These are phyloP conservation scores for Microcebus griseorufus DNA, from an alignment of 2,113 vertebrate genomes.

Conservation along the genomic window DNA sequence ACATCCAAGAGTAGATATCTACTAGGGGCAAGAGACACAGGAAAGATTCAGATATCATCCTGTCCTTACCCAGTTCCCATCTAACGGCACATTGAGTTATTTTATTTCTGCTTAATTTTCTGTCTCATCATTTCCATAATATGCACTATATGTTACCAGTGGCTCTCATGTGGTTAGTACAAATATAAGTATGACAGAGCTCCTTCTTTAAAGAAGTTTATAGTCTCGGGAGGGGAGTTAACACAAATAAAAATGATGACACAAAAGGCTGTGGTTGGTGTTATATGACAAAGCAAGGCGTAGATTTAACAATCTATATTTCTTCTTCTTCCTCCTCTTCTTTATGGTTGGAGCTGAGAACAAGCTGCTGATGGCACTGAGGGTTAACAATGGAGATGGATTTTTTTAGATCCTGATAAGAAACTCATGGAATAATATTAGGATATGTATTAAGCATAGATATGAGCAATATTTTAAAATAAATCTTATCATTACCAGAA, in stretches of 20 bases:
- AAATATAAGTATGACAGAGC: not conserved
- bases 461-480: not conserved
- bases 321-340: not conserved
- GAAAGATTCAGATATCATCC: not conserved
- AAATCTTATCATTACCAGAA: not conserved
- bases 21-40: not conserved
- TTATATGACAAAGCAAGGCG: not conserved
- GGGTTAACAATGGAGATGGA: not conserved
- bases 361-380: not conserved
- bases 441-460: not conserved
- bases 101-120: not conserved
- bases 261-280: not conserved
- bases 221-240: not conserved
- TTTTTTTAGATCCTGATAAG: not conserved
- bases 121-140: not conserved
- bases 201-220: not conserved
- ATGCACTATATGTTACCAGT: not conserved
- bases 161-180: not conserved
- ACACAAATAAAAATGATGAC: not conserved
- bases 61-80: not conserved
- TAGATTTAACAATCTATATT: not conserved
- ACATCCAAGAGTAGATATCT: not conserved
- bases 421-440: not conserved
- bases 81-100: not conserved
- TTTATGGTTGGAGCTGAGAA: not conserved